Base-by-base conservation (phyloP, 2,113 vertebrate species). In the Cheilinus undulatus region DNA sequence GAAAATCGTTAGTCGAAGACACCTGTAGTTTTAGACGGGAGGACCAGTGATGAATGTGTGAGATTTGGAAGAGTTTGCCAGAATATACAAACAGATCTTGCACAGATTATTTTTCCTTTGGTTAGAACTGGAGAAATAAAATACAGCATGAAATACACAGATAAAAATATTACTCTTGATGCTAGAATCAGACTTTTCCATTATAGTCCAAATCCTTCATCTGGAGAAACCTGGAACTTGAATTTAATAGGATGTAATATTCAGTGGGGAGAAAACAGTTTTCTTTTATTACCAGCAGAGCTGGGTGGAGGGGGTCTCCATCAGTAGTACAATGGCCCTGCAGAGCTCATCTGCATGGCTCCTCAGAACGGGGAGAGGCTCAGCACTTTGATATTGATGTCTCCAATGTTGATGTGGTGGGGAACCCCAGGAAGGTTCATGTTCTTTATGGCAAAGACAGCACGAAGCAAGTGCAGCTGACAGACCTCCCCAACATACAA, bases 311-410 rank as follows among this genome's bases (percentile, higher is more conserved):
- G 48, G 24, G 7, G 15, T 23, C 49, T 42, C 65, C 30, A 24
- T 63, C 77, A 65, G 71, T 67, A 56, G 74, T 13, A 70, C 74
- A 50, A 60, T 46, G 13, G 63, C 51, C 70, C 72, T 1, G 68
- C 63, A 23, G 63, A 51, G 80, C 69, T 69, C 75, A 51, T 57
- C 58, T 4, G 79, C 78, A 59, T 11, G 0, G 24, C 58, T 8
- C 15, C 14, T 94, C 86, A 94, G 88, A 99, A 96, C 48, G 97
- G 96, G 0, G 96, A 97, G 73, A 98, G 93, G 80, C 95, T 97
- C 78, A 96, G 96, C 74, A 98, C 96, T 93, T 97, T 98, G 90
- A 99, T 97, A 88, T 96, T 97, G 91, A 98, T 95, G 87, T 98
- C 96, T 1, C 96, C 96, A 0, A 98, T 96, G 93, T 96, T 98